Percentiles rank a stretch among this genome's conserved stretches.
Evolutionary conservation across 1,140 invertebrate genomes (phyloP).

Genomic region (Diachasma alloeum): DNA sequence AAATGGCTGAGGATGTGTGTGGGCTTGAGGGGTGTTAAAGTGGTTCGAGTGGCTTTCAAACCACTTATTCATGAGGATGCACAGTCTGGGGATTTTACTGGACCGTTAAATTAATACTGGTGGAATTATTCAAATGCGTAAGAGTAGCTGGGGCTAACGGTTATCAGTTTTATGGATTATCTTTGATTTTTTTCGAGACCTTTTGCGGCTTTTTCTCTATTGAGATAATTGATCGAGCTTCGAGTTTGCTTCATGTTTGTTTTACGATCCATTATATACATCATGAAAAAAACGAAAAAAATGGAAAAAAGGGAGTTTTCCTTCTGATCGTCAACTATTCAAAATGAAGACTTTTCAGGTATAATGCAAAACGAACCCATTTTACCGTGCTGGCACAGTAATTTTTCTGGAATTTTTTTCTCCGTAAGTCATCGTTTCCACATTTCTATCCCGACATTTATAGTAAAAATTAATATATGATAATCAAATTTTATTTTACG

Average conservation of each 20-base stretch:
- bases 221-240: neutral
- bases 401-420: too few species aligned
- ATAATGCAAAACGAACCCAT: too few species aligned
- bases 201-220: neutral
- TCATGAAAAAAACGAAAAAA: too few species aligned
- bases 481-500: too few species aligned
- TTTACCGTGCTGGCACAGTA: too few species aligned
- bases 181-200: neutral
- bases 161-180: neutral
- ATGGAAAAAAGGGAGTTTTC: too few species aligned
- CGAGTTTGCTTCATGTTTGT: neutral
- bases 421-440: too few species aligned
- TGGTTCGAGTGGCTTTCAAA: neutral
- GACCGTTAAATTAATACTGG: slow-evolving; percentile 22
- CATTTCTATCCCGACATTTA: too few species aligned
- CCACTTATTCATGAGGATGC: neutral
- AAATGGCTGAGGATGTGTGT: neutral
- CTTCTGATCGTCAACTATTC: too few species aligned
- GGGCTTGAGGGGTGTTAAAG: neutral
- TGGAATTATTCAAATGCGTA: neutral
- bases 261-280: too few species aligned
- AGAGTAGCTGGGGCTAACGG: neutral
- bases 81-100: neutral
- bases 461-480: too few species aligned
- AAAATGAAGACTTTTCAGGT: too few species aligned